Conservation (phyloP, 2,113 vertebrate species). For the Noturus placidus region DNA sequence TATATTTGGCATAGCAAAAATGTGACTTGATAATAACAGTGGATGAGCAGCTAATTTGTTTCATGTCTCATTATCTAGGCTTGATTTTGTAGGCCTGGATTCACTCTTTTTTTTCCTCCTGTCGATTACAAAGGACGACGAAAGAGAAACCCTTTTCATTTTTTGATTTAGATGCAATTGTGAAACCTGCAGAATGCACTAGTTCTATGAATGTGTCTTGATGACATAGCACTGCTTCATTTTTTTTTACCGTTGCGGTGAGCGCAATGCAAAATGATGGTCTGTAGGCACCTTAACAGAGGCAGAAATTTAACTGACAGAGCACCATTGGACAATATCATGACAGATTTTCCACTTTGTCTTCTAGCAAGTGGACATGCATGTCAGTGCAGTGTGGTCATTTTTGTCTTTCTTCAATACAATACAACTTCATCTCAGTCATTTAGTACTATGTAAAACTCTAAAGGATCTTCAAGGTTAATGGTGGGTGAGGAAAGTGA, state of each 20-base stretch:
- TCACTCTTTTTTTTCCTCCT: neutral
- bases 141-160: neutral
- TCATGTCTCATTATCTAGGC: neutral
- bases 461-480: constrained; percentile 10
- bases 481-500: neutral
- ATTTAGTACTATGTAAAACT: neutral
- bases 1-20: neutral
- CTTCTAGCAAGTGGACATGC: neutral
- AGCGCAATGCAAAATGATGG: neutral
- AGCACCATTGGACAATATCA: neutral
- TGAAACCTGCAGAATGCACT: neutral
- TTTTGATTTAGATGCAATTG: neutral
- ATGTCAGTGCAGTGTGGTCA: neutral
- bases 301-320: neutral
- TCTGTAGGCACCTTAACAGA: neutral
- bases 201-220: neutral
- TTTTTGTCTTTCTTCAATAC: neutral
- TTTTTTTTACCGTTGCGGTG: neutral
- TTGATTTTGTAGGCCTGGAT: neutral
- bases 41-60: no score
- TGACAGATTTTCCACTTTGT: neutral
- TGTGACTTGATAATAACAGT: no score
- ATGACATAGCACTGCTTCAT: neutral
- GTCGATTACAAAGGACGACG: neutral
- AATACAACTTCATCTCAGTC: neutral